Evolutionary conservation across 2,888 invertebrate species (phyloP).

Genomic region (Drosophila paramelanica): DNA sequence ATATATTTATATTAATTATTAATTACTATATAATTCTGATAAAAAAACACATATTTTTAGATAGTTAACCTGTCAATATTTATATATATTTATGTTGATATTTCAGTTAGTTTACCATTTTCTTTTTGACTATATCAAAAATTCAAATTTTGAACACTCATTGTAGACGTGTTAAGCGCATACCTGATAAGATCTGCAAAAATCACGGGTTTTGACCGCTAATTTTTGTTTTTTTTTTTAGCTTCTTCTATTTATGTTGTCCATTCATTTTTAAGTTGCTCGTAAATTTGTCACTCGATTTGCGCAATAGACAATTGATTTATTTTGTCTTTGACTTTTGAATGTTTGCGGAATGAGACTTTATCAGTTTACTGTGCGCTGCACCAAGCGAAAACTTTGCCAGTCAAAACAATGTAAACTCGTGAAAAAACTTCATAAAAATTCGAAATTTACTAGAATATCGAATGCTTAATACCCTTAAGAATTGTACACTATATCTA

Average conservation of each 20-base stretch:
- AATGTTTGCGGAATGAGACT: constrained; percentile 43
- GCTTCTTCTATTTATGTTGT: constrained; percentile 2
- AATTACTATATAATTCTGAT: too few relatives aligned
- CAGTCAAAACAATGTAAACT: constrained; percentile 36
- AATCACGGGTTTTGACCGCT: constrained; percentile 11
- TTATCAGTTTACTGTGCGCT: constrained; percentile 45
- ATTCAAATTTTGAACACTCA: neutral
- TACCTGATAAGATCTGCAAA: constrained; percentile 12
- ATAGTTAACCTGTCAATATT: too few relatives aligned
- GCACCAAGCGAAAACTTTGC: constrained; percentile 32
- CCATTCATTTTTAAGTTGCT: constrained; percentile 20
- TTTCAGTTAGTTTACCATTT: too few relatives aligned
- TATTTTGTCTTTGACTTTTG: constrained; percentile 44
- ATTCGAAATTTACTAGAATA: neutral
- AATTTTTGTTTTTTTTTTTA: neutral
- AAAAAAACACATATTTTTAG: too few relatives aligned
- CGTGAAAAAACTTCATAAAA: constrained; percentile 4
- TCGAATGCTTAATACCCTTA: constrained; percentile 9
- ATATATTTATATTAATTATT: too few relatives aligned
- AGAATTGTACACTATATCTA: too few relatives aligned
- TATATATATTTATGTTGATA: neutral
- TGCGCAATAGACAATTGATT: constrained; percentile 60
- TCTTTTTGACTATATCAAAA: too few relatives aligned
- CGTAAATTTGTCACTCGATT: constrained; percentile 60
- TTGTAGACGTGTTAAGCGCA: constrained; percentile 3